These are phyloP conservation scores for Liolophura sinensis DNA, from an alignment of 1,140 invertebrate species.

Conservation along the genomic window DNA sequence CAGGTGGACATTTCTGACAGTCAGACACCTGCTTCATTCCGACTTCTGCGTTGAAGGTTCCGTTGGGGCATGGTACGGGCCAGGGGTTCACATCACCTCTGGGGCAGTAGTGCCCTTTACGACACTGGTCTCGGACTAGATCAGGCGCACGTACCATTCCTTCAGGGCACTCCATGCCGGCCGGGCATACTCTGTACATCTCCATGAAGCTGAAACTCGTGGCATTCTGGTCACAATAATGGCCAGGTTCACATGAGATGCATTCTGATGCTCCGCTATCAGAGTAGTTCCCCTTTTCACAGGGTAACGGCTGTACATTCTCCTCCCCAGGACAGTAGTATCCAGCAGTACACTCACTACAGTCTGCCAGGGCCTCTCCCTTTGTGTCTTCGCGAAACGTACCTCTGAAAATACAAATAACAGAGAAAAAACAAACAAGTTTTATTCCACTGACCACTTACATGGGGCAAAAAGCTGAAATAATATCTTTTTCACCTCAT, in stretches of 20 bases:
- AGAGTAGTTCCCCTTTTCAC: conserved; percentile 54
- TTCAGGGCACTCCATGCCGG: conserved; percentile 50
- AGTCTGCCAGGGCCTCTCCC: conserved; percentile 31
- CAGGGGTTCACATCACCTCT: conserved; percentile 46
- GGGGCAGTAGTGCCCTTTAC: conserved; percentile 50
- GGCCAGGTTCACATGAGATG: conserved; percentile 43
- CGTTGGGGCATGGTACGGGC: conserved; percentile 50
- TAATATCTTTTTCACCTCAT: no score
- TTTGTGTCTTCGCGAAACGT: conserved; percentile 38
- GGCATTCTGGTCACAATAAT: conserved; percentile 49
- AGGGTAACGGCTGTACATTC: conserved; percentile 36
- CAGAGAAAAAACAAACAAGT: no score
- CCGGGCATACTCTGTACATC: conserved; percentile 41
- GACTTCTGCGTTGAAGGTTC: conserved; percentile 47
- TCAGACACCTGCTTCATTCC: conserved; percentile 41
- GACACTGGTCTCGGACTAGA: conserved; percentile 40
- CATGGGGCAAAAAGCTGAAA: conserved; percentile 10
- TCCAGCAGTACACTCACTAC: conserved; percentile 42
- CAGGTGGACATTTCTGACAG: conserved; percentile 47
- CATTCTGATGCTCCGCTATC: conserved; percentile 37
- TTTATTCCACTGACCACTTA: conserved; percentile 3
- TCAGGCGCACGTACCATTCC: conserved; percentile 48
- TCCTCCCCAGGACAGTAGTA: conserved; percentile 44
- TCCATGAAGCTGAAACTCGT: conserved; percentile 45
- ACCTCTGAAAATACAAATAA: conserved; percentile 35